Evolutionary conservation across 1,140 invertebrate species (phyloP), one percentile per base, ranked within the genome.

Genomic region (Drosophila bipectinata): DNA sequence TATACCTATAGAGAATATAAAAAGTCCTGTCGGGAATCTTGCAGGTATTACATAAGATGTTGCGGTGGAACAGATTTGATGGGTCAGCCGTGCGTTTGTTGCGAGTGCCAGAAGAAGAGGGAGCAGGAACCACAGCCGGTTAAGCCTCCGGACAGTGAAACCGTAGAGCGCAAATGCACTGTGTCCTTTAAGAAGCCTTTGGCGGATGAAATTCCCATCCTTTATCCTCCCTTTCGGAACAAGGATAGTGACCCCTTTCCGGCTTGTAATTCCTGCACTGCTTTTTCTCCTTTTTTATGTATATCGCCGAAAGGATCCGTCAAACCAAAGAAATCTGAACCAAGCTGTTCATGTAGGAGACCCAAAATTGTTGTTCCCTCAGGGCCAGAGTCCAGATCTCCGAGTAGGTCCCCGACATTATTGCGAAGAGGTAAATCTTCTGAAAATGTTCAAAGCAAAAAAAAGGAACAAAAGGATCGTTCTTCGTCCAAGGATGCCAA

Each of bases 301-400:
- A 37, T 12, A 10, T 4, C 34, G 34, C 3, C 32, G 0, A 34
- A 37, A 12, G 10, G 34, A 10, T 37, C 34, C 8, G 12, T 37
- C 3, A 37, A 37, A 4, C 3, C 37, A 0, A 18, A 9, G 9
- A 21, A 41, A 5, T 10, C 6, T 4, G 0, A 4, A 12, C 10
- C 10, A 37, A 9, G 9, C n/a, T 4, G 21, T 9, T 10, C 9
- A 1, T 58, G 44, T 30, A 48, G 15, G 1, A 49, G 62, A 37
- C 67, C 64, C 1, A 0, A 28, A 3, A 71, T 71, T 49, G 67
- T 71, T 18, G 67, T 71, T 18, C n/a, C 66, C 24, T 0, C 3
- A 4, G 39, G 8, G 9, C 32, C 32, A 9, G 32, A 32, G 32
- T 9, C 7, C 10, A 10, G 32, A 10, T 34, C 8, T 34, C 8